A percentile compares a stretch with the other conserved stretches of the same genome.
Evolutionary conservation across 2,797 vertebrate genomes (phyloP).

Genomic region (Anguilla megastoma): DNA sequence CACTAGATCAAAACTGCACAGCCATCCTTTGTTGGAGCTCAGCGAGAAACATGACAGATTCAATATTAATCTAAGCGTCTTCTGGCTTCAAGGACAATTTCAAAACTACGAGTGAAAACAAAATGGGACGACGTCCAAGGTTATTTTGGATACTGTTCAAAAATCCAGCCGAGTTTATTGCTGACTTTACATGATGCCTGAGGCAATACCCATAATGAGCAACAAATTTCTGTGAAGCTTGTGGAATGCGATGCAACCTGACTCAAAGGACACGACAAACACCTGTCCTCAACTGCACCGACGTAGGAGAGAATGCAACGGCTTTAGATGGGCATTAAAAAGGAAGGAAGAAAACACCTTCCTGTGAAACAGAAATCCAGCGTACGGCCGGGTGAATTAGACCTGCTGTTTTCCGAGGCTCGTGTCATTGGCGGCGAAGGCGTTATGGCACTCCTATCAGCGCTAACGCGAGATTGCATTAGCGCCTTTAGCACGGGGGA

Average conservation of each 20-base stretch:
- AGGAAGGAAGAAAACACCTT: too few relatives aligned
- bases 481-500: conserved; percentile 4
- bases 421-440: neutral
- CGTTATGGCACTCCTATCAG: neutral
- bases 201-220: neutral
- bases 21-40: neutral
- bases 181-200: conserved; percentile 5
- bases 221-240: conserved; percentile 20
- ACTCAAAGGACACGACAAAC: conserved; percentile 27
- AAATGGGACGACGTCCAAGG: neutral
- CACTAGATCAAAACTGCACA: neutral
- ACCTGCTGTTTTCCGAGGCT: neutral
- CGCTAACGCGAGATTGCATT: neutral
- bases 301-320: neutral
- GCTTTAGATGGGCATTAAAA: too few relatives aligned
- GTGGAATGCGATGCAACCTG: neutral
- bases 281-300: conserved; percentile 18
- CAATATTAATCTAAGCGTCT: neutral
- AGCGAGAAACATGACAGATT: neutral
- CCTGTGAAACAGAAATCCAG: neutral
- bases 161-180: neutral
- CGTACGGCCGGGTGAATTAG: neutral
- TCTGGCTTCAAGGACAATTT: neutral
- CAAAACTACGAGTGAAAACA: neutral
- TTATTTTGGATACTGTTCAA: neutral